Evolutionary conservation across 2,797 vertebrate species (phyloP), one percentile per base, ranked within the genome.

Genomic region (Amblyopsis hoosieri): DNA sequence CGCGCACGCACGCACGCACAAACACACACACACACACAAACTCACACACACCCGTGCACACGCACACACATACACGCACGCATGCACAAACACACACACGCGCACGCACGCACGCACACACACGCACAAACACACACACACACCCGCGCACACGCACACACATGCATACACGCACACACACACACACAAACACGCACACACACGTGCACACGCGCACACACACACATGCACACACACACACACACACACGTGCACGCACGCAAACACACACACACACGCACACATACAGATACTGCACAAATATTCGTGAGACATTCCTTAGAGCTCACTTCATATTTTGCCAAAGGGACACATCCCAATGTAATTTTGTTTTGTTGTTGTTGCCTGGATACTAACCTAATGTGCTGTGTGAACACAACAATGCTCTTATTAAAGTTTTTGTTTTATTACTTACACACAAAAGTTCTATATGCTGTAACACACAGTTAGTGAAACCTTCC

Each of bases 361-460:
- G 17, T 55, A 68, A 53, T 42, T 54, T 46, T 56, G 15, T 12
- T 69, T 62, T 66, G 67, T 75, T 78, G 71, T 6, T 58, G 74
- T 86, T 68, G 81, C 84, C 76, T 81, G 72, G 85, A 82, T 74
- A 85, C 82, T 72, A 65, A 61, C 75, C 64, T 79, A 78, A 62
- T 42, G 37, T 42, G 37, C 37, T 62, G 56, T 0, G 4, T 17
- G 60, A 71, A 64, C 71, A 81, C 75, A 69, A 3, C 5, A 7
- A 17, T 13, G 23, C 33, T 1, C 14, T 17, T 29, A 17, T 11
- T 4, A 72, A 7, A n/a, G 29, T 54, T 33, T 62, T 37, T 73
- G 59, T 29, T 29, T 29, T 29, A 29, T 29, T 29, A 4, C 23
- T 29, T 29, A 29, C 3, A 29, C 23, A 29, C 23, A 29, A 29